Evolutionary conservation across 2,888 invertebrate genomes (phyloP).

Genomic region (Erpobdella octoculata): DNA sequence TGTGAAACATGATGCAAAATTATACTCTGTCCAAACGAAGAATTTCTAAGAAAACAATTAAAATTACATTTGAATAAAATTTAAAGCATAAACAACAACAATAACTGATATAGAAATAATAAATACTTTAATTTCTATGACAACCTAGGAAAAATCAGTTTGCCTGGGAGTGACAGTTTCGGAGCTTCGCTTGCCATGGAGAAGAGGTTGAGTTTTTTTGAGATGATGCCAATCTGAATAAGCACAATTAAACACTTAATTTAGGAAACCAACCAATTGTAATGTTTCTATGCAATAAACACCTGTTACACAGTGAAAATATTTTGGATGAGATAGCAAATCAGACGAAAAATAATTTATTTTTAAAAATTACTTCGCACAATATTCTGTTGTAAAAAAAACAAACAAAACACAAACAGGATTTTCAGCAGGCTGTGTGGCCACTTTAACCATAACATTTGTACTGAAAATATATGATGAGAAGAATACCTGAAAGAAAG

Average conservation of each 20-base stretch:
- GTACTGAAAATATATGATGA: constrained; percentile 96
- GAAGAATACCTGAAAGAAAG: constrained; percentile 67
- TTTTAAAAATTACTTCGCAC: too few relatives aligned
- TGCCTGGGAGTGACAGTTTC: constrained; percentile 88
- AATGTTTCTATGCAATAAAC: neutral
- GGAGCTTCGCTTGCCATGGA: constrained; percentile 84
- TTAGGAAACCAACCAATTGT: neutral
- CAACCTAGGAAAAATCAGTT: constrained; percentile 77
- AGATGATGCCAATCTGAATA: constrained; percentile 73
- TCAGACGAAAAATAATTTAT: too few relatives aligned
- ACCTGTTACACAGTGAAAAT: neutral
- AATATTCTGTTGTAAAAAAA: neutral
- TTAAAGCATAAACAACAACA: too few relatives aligned
- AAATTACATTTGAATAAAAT: neutral
- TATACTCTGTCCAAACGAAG: neutral
- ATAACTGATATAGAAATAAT: neutral
- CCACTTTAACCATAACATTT: constrained; percentile 94
- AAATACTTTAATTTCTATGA: neutral
- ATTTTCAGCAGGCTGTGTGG: constrained; percentile 56
- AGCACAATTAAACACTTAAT: constrained; percentile 10
- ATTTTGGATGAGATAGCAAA: neutral
- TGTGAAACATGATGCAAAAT: neutral
- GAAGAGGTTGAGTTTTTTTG: constrained; percentile 81
- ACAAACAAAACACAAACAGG: constrained; percentile 44
- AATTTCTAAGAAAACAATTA: neutral